Conservation (phyloP, 1,140 invertebrate species). For the Parapsyche elsis region DNA sequence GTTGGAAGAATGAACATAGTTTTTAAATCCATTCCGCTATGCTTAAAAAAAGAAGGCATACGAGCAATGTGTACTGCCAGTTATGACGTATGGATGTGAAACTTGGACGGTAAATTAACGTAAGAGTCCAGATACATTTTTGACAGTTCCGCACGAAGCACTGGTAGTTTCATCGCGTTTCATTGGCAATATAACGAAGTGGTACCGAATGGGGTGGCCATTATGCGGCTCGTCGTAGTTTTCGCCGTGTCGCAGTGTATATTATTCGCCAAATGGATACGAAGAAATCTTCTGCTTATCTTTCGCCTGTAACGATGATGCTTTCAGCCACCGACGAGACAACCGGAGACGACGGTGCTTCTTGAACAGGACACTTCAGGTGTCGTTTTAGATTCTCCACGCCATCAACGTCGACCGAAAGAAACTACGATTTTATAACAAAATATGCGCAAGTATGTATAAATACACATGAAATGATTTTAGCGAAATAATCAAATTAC, state of each 20-base stretch:
- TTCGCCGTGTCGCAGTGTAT: constrained; percentile 25
- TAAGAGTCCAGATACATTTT: no score
- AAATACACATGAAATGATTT: not conserved
- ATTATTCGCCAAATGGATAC: constrained; percentile 34
- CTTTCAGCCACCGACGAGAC: constrained; percentile 10
- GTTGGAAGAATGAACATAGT: no score
- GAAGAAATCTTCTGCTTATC: constrained; percentile 33
- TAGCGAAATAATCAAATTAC: no score
- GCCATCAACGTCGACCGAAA: not conserved
- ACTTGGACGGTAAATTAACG: no score
- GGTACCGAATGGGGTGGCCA: not conserved
- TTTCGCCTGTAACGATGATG: constrained; percentile 34
- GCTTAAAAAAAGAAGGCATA: no score
- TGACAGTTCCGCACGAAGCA: no score
- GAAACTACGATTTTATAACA: not conserved
- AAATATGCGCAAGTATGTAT: not conserved
- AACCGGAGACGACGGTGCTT: constrained; percentile 32
- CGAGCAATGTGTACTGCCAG: no score
- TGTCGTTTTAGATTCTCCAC: constrained; percentile 2
- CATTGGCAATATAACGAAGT: constrained; percentile 4
- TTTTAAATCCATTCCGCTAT: no score
- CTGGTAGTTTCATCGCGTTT: not conserved
- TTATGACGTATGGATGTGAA: no score
- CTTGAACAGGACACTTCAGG: constrained; percentile 8
- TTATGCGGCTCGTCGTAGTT: constrained; percentile 17